A percentile compares a stretch with the other conserved stretches of the same genome.
Conservation (phyloP, 53 echinoderm and acorn worm genomes). For the Apostichopus leukothele region DNA sequence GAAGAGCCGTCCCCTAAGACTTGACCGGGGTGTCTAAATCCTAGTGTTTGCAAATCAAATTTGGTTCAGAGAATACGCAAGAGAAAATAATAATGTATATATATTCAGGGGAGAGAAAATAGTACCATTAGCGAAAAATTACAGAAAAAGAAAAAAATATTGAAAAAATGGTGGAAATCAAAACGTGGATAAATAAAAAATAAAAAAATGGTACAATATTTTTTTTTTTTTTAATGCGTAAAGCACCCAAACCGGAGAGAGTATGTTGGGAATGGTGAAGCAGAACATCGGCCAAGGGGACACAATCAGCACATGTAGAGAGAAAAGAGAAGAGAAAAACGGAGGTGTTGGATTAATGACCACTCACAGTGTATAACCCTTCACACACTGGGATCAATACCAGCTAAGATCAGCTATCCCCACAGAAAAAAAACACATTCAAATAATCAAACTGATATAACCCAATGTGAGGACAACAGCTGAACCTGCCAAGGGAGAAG, state of each 20-base stretch:
- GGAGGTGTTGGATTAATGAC: slow-evolving; percentile 31
- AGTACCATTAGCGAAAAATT: slow-evolving; percentile 4
- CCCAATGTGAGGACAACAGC: not conserved
- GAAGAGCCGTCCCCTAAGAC: slow-evolving; percentile 57
- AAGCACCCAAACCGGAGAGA: slow-evolving; percentile 30
- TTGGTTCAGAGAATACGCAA: not conserved
- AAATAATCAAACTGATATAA: not conserved
- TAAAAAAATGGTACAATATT: not conserved
- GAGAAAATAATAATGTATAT: not conserved
- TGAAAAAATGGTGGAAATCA: not conserved
- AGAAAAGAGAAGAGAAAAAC: slow-evolving; percentile 37
- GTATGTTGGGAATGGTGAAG: slow-evolving; percentile 1
- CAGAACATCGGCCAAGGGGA: not conserved
- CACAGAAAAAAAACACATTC: not conserved
- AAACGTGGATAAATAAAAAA: not conserved
- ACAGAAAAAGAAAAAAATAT: slow-evolving; percentile 42
- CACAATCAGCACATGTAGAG: slow-evolving; percentile 28
- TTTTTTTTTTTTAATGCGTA: no score
- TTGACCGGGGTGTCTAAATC: slow-evolving; percentile 52
- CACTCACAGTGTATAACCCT: not conserved
- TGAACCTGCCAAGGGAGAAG: not conserved
- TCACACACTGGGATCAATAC: not conserved
- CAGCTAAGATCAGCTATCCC: no score
- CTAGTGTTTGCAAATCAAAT: slow-evolving; percentile 35
- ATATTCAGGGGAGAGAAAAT: slow-evolving; percentile 1